Base-by-base conservation (phyloP, 2,113 vertebrate species). In the Acrocephalus arundinaceus region DNA sequence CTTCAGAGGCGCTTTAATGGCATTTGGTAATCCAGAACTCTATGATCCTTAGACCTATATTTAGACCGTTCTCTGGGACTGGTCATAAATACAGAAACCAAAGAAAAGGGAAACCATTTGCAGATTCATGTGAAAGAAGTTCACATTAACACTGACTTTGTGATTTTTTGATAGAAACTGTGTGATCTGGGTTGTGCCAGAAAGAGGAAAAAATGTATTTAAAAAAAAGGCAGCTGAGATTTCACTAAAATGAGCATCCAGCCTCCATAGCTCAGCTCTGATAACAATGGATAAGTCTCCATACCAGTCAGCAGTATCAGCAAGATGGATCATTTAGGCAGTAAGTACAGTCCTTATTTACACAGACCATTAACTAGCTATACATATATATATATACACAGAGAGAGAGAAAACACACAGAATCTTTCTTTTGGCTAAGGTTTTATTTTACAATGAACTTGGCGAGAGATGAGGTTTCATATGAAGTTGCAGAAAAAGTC, bases 311-410 rank as follows among this genome's bases (percentile, higher is more conserved):
- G 63, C 68, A 62, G 59, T 77, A 94, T 55, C 90, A 83, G 55
- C 55, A 88, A 85, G 46, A 79, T 57, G 41, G 61, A 92, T 87
- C 51, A 70, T 87, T 94, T 55, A 89, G 61, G 62, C 51, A 87
- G 46, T 54, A 80, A 95, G 46, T 24, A 76, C 24, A 82, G 72
- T 76, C 54, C 55, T 90, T 80, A 91, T 82, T 87, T 91, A 81
- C 70, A 76, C 63, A 90, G 67, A 27, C 80, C 88, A 94, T 90
- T 93, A 94, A 85, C 62, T 71, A 66, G 31, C 58, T 90, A 67
- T 86, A 88, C 16, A 81, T 22, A 92, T 1, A 39, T 39, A 39
- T 90, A 67, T 86, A 88, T 18, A 88, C 20, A 43, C 24, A 61
- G 25, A 73, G 2, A 19, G 9, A 76, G 13, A 87, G 65, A 65